Base-by-base conservation (phyloP, 2,797 vertebrate species). In the Odontamblyopus lacepedii region DNA sequence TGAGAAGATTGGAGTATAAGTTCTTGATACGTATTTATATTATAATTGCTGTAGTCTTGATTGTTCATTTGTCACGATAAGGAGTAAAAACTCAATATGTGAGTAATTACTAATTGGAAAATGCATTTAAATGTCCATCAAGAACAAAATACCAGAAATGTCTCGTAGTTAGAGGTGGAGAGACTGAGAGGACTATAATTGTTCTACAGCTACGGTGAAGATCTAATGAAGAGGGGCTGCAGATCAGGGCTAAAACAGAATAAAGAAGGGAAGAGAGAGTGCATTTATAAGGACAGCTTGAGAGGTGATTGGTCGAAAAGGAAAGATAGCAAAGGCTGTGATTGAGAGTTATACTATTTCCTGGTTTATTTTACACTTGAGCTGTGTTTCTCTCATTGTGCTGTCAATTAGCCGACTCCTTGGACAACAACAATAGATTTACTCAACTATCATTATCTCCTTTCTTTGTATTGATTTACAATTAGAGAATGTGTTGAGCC, bases 381-480 rank as follows among this genome's bases (percentile, higher is more conserved):
- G 29, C 16, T 35, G 5, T 4, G 15, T 62, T n/a, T 35, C 30
- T 35, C 16, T n/a, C 63, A 27, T 6, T 26, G 63, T 26, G 63
- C 62, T 6, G 19, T 44, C 19, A 23, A 64, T 64, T 64, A 64
- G 35, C 63, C 6, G n/a, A 64, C 32, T 4, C 44, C 61, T n/a
- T 38, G 32, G 30, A 63, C 35, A 23, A n/a, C 35, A 59, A 67
- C 62, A 67, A 51, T 7, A 62, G 48, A 27, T 29, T 41, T 60
- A n/a, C 16, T 48, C 64, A 69, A 53, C 0, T 71, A 30, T 61
- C 11, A 71, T 72, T 61, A 61, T 35, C 71, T 76, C 60, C 62
- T 32, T 38, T 68, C 69, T 68, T 0, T 16, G 32, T 71, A 78
- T 80, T 80, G 73, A 83, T 78, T 80, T 23, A 56, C 67, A 48